Conservation (phyloP, 2,888 invertebrate genomes). For the Ectemnius continuus region DNA sequence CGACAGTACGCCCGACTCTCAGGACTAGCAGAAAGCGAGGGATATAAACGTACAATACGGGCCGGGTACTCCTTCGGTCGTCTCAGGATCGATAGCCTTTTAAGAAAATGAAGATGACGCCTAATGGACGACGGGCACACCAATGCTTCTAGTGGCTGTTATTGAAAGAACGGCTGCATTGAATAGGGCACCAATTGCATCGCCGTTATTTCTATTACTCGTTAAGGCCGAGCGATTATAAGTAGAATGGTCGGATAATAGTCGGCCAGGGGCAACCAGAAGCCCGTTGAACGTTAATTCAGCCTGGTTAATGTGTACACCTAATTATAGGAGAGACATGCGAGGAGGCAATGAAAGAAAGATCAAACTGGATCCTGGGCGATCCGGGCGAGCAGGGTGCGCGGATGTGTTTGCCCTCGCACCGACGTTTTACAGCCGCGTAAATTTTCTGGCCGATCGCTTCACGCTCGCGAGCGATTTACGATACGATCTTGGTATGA, state of each 20-base stretch:
- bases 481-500: slow-evolving; percentile 50
- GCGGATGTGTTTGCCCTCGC: slow-evolving; percentile 42
- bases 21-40: slow-evolving; percentile 25
- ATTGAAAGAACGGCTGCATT: neutral
- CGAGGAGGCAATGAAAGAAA: slow-evolving; percentile 25
- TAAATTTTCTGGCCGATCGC: slow-evolving; percentile 52
- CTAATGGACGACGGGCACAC: neutral
- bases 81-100: slow-evolving; percentile 6
- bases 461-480: slow-evolving; percentile 48
- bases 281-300: no score
- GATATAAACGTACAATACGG: slow-evolving; percentile 15
- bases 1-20: neutral
- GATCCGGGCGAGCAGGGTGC: slow-evolving; percentile 11
- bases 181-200: neutral
- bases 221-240: neutral
- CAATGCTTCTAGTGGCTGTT: neutral
- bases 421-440: slow-evolving; percentile 51
- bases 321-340: slow-evolving; percentile 21
- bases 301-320: neutral
- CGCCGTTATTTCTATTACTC: neutral
- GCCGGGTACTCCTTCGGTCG: neutral
- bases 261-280: neutral
- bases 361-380: neutral
- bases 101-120: slow-evolving; percentile 11
- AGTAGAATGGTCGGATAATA: slow-evolving; percentile 1